Evolutionary conservation across 2,888 invertebrate species (phyloP).

Genomic region (Cataglyphis rosenhaueri): DNA sequence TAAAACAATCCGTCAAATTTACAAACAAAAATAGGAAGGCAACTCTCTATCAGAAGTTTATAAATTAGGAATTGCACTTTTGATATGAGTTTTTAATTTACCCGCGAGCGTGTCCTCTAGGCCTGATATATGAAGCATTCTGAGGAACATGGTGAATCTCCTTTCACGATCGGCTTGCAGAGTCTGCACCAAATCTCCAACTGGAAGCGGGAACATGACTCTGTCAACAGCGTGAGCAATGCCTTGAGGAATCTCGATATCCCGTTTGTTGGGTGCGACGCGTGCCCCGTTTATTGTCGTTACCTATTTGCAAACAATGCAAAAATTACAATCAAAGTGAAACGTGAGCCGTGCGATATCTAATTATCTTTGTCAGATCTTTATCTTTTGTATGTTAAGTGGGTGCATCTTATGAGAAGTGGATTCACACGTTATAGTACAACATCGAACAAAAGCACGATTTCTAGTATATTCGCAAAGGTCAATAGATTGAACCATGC

Average conservation of each 20-base stretch:
- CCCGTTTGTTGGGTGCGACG: constrained; percentile 92
- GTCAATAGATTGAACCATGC: constrained; percentile 60
- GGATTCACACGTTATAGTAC: not conserved
- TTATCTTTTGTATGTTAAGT: not conserved
- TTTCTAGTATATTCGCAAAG: constrained; percentile 50
- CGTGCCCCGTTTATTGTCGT: constrained; percentile 95
- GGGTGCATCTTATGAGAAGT: not conserved
- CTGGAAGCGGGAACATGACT: constrained; percentile 96
- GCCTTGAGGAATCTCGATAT: constrained; percentile 94
- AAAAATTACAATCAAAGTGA: constrained; percentile 14
- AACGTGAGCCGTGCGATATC: not conserved
- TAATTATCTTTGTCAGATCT: not conserved
- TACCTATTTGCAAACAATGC: constrained; percentile 86
- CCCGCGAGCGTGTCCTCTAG: constrained; percentile 91
- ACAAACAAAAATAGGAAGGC: not conserved
- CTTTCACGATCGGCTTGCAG: constrained; percentile 93
- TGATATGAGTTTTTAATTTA: constrained; percentile 80
- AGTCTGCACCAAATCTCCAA: constrained; percentile 94
- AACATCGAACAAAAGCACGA: not conserved
- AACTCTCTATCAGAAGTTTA: not conserved
- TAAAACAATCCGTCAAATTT: not conserved
- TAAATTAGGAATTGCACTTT: not conserved
- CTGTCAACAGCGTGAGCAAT: constrained; percentile 94
- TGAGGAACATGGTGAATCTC: constrained; percentile 92
- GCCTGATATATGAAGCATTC: constrained; percentile 92